A percentile compares a stretch with the other conserved stretches of the same genome.
Evolutionary conservation across 2,797 vertebrate genomes (phyloP).

Genomic region (Lerista edwardsae): DNA sequence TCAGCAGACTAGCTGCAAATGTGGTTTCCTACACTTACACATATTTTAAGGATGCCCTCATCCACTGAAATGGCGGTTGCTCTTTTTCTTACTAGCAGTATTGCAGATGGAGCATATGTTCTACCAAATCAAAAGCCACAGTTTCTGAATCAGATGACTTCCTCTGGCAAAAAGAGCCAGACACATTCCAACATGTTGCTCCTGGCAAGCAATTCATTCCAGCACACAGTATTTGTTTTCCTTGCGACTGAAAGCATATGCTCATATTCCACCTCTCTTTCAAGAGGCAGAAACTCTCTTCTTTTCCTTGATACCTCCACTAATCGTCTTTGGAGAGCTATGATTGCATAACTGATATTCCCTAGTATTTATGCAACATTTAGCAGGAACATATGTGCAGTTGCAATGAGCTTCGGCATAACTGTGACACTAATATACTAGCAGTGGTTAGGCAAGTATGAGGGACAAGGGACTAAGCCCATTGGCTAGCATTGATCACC

Average conservation of each 20-base stretch:
- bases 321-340: not conserved
- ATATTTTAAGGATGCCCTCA: not conserved
- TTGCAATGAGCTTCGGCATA: slow-evolving; percentile 9
- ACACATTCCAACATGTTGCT: slow-evolving; percentile 28
- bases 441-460: not conserved
- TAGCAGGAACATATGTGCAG: not conserved
- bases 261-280: slow-evolving; percentile 34
- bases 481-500: not conserved
- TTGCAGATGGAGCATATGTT: slow-evolving; percentile 18
- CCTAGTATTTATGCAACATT: not conserved
- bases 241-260: slow-evolving; percentile 27
- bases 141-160: slow-evolving; percentile 21
- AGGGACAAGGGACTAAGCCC: not conserved
- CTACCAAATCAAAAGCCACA: not conserved
- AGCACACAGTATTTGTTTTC: slow-evolving; percentile 41
- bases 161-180: slow-evolving; percentile 28
- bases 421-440: not conserved
- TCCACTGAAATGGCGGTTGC: not conserved
- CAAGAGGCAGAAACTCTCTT: slow-evolving; percentile 19
- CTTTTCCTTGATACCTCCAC: not conserved
- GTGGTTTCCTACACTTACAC: not conserved
- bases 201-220: slow-evolving; percentile 35
- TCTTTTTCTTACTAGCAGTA: slow-evolving; percentile 1
- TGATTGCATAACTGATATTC: not conserved
- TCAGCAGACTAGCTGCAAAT: too few relatives aligned